Conservation (phyloP, 1,140 invertebrate species). For the Orussus abietinus region DNA sequence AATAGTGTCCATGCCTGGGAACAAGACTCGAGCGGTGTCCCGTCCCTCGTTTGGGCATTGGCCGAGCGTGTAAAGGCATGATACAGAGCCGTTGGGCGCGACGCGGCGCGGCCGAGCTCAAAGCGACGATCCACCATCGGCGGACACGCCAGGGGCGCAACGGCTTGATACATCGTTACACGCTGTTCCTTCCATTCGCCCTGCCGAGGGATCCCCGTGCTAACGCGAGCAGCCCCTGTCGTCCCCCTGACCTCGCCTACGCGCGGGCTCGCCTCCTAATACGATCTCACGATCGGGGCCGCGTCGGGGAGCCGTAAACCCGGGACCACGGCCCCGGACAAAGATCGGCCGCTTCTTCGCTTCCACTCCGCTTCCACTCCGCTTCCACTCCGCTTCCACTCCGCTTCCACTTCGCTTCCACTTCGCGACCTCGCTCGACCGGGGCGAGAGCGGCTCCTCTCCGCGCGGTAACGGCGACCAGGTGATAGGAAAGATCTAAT, state of each 20-base stretch:
- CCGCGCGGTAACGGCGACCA: no score
- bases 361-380: no score
- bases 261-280: conserved; percentile 17
- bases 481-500: no score
- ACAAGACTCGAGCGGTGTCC: conserved; percentile 36
- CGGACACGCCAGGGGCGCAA: conserved; percentile 52
- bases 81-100: conserved; percentile 45
- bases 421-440: no score
- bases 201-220: conserved; percentile 13
- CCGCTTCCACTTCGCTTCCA: no score
- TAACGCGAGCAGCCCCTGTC: background rate
- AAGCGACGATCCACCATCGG: conserved; percentile 47
- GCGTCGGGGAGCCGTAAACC: conserved; percentile 25
- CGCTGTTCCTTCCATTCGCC: conserved; percentile 45
- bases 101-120: conserved; percentile 39
- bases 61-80: conserved; percentile 47
- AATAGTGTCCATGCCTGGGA: conserved; percentile 48
- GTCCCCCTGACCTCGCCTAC: conserved; percentile 6
- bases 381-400: no score
- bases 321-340: conserved; percentile 26
- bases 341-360: conserved; percentile 18
- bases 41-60: conserved; percentile 48
- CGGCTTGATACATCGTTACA: conserved; percentile 55
- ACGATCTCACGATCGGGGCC: conserved; percentile 30
- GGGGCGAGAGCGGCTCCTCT: no score